Percentiles rank a stretch among this genome's conserved stretches.
Conservation (phyloP, 2,113 vertebrate genomes). For the Platichthys stellatus region DNA sequence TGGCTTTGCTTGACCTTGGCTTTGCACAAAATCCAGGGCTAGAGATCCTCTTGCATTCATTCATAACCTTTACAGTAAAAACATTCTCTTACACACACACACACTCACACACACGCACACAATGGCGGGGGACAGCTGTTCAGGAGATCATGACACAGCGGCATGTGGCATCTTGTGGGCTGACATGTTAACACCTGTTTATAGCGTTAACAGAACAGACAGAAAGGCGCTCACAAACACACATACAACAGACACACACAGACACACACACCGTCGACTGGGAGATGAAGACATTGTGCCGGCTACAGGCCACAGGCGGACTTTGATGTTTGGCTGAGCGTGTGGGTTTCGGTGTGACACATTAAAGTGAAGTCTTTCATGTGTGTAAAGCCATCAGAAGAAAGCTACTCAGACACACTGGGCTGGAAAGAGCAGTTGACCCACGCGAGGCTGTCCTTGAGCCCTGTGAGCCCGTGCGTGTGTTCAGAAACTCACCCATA, state of each 20-base stretch:
- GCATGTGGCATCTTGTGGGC: slow-evolving; percentile 76
- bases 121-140: slow-evolving; percentile 72
- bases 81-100: slow-evolving; percentile 20
- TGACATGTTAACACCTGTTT: slow-evolving; percentile 80
- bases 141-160: slow-evolving; percentile 67
- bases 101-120: slow-evolving; percentile 28
- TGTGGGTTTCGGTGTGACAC: slow-evolving; percentile 23
- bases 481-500: slow-evolving; percentile 5
- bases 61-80: slow-evolving; percentile 54
- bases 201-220: slow-evolving; percentile 61
- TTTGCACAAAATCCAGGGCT: slow-evolving; percentile 45
- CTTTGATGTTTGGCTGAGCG: slow-evolving; percentile 57
- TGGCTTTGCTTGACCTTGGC: slow-evolving; percentile 64
- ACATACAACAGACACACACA: slow-evolving; percentile 19
- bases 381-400: slow-evolving; percentile 52
- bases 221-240: slow-evolving; percentile 34
- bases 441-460: slow-evolving; percentile 42
- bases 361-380: slow-evolving; percentile 61
- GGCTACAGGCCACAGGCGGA: slow-evolving; percentile 10
- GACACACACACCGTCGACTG: slow-evolving; percentile 28
- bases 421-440: slow-evolving; percentile 53
- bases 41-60: slow-evolving; percentile 43
- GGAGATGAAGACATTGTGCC: slow-evolving; percentile 56
- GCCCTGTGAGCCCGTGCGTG: neutral
- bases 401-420: slow-evolving; percentile 40